These are phyloP conservation scores for Philaenus spumarius DNA, from an alignment of 1,140 invertebrate species.

Conservation along the genomic window DNA sequence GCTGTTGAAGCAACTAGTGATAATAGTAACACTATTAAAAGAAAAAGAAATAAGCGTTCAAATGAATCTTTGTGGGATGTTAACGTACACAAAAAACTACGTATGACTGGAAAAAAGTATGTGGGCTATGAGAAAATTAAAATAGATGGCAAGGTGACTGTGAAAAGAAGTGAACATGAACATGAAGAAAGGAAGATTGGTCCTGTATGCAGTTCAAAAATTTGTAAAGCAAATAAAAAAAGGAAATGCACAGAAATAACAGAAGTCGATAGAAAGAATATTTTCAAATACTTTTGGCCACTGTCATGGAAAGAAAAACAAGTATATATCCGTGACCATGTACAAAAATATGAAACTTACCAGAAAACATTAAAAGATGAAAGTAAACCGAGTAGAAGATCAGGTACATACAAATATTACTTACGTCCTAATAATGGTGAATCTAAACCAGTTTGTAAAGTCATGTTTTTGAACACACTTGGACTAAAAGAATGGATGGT, in stretches of 20 bases:
- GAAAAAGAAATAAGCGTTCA: conserved; percentile 4
- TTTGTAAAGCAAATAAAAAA: conserved; percentile 9
- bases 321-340: conserved; percentile 12
- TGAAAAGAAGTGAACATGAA: conserved; percentile 7
- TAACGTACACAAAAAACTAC: conserved; percentile 7
- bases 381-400: conserved; percentile 8
- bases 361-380: conserved; percentile 2
- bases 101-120: conserved; percentile 15
- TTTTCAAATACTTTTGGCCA: conserved; percentile 5
- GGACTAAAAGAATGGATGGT: conserved; percentile 20
- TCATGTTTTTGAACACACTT: conserved; percentile 20
- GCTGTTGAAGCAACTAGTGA: not conserved
- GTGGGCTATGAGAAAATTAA: conserved; percentile 15
- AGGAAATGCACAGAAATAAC: conserved; percentile 6
- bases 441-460: conserved; percentile 18
- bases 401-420: conserved; percentile 7
- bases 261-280: not conserved
- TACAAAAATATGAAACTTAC: conserved; percentile 1
- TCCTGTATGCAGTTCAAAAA: conserved; percentile 6
- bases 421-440: conserved; percentile 5
- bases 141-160: not conserved
- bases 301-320: conserved; percentile 2
- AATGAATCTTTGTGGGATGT: conserved; percentile 10
- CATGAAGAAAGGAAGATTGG: conserved; percentile 11
- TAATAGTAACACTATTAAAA: not conserved